Base-by-base conservation (phyloP, 2,888 invertebrate genomes). In the Drosophila parthenogenetica region DNA sequence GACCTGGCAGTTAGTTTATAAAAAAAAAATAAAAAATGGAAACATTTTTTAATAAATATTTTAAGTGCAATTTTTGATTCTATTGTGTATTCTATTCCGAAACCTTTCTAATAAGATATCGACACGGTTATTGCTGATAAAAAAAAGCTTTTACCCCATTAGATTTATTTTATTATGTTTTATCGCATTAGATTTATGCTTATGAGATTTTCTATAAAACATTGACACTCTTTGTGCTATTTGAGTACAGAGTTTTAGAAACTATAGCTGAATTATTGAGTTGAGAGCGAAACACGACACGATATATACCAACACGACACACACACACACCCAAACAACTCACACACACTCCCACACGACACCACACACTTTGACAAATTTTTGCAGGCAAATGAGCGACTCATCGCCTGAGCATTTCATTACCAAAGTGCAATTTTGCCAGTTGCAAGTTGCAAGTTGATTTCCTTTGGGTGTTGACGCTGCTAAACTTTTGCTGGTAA, bases 401-500 rank as follows among this genome's bases (percentile, higher is more conserved):
- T 45, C 64, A 74, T 66, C 58, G 63, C 49, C 58, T 61, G 46
- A 43, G 48, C 58, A 55, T 79, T 71, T 74, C 67, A 74, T 76
- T 76, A 74, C 73, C 65, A 74, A 74, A 78, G 69, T 76, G 74
- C 69, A 68, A 64, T 77, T 77, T 61, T 55, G 58, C 53, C 39
- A 50, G 59, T 58, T 61, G 55, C 63, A 49, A 67, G 77, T 77
- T 87, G 87, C 65, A 60, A 29, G 67, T 70, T 88, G 83, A 83
- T 83, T 83, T 83, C 83, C 83, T 86, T 69, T 42, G 89, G 80
- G 87, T 79, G 73, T 82, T 76, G 79, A 69, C 61, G 69, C 79
- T 68, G 67, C 63, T 32, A 76, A 77, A 65, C 62, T 83, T 70
- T 67, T 43, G 48, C 61, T 14, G 42, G 16, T 16, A 39, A 50